phyloP scores from a whole-genome alignment of 1,140 invertebrate species.

The Nebria ingens region DNA sequence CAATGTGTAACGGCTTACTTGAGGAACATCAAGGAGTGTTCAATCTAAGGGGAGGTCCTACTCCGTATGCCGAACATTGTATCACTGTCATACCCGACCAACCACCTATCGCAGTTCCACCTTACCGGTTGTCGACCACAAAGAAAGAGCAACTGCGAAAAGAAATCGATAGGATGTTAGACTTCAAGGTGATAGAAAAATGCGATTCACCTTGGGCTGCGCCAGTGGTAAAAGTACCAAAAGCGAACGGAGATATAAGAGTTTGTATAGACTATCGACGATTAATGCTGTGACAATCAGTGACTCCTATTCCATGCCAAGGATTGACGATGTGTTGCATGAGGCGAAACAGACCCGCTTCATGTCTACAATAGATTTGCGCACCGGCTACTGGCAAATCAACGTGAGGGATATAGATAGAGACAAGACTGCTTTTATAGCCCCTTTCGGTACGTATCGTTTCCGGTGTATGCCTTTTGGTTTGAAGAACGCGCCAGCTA shows the following conservation, averaged over 20 bases:
- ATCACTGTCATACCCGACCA: not conserved
- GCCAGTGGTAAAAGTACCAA: conserved; percentile 38
- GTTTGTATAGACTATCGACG: conserved; percentile 30
- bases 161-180: not conserved
- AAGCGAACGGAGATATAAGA: conserved; percentile 29
- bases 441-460: too few relatives aligned
- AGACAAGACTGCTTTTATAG: too few relatives aligned
- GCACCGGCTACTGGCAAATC: too few relatives aligned
- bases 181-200: conserved; percentile 29
- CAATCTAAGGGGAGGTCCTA: not conserved
- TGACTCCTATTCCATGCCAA: conserved; percentile 38
- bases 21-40: not conserved
- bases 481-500: too few relatives aligned
- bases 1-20: too few relatives aligned
- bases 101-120: not conserved
- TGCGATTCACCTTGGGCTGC: conserved; percentile 35
- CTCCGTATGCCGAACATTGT: conserved; percentile 3
- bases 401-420: too few relatives aligned
- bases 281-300: conserved; percentile 26
- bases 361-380: too few relatives aligned
- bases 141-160: not conserved
- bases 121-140: not conserved
- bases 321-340: conserved; percentile 37
- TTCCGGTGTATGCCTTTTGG: too few relatives aligned
- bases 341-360: conserved; percentile 27